These are phyloP conservation scores for Thymelicus sylvestris DNA, from an alignment of 2,888 invertebrate species.

Conservation along the genomic window DNA sequence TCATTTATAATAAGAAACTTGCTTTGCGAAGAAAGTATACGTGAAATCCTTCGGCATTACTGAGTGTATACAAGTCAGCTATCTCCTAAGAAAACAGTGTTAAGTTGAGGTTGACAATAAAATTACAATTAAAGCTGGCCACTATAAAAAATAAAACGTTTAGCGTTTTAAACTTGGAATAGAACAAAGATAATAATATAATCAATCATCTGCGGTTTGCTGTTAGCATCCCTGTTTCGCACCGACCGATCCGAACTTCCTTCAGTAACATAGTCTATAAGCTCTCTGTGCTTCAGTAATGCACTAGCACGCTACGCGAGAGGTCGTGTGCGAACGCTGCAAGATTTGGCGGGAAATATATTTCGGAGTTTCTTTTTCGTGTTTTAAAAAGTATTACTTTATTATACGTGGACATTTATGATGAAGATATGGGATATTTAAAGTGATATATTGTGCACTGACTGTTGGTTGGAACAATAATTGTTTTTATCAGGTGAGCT, in stretches of 20 bases:
- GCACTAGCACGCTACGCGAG: slow-evolving; percentile 51
- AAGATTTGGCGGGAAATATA: slow-evolving; percentile 58
- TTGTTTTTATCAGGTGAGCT: background rate
- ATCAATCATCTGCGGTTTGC: slow-evolving; percentile 62
- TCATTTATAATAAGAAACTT: no score
- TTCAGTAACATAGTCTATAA: no score
- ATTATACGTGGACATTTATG: slow-evolving; percentile 15
- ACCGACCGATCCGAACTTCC: background rate
- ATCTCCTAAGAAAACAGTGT: no score
- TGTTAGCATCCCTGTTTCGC: slow-evolving; percentile 47
- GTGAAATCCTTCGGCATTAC: no score
- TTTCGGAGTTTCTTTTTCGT: slow-evolving; percentile 36
- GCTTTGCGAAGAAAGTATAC: no score
- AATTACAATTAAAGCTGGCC: background rate
- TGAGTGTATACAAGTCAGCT: no score
- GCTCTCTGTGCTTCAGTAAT: slow-evolving; percentile 55
- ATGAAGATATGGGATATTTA: slow-evolving; percentile 13
- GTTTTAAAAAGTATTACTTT: slow-evolving; percentile 2
- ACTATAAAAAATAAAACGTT: background rate
- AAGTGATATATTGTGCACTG: slow-evolving; percentile 6
- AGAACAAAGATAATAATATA: slow-evolving; percentile 22
- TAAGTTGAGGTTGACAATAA: no score
- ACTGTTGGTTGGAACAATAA: slow-evolving; percentile 1
- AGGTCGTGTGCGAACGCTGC: slow-evolving; percentile 49
- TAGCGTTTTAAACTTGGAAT: slow-evolving; percentile 59